Base-by-base conservation (phyloP, 1,140 invertebrate species). In the Drosophila ananassae region DNA sequence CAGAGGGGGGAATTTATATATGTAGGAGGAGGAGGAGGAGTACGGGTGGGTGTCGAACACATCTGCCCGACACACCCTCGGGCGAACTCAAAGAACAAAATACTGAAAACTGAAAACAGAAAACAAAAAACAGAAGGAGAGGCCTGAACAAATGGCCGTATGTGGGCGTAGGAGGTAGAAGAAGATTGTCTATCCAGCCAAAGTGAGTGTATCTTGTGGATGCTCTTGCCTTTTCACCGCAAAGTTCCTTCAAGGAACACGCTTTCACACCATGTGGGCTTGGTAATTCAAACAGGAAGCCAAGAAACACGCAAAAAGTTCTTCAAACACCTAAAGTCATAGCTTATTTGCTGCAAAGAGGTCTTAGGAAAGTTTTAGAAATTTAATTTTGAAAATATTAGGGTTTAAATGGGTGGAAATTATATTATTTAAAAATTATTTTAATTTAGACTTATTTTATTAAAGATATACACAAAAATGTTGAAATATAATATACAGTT, bases 1-100 rank as follows among this genome's bases (percentile, higher is more conserved):
- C 25, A 34, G 21, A 44, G 30, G 22, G 44, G 22, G 7, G 17
- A 32, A 54, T 37, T 48, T 55, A 2, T 24, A 21, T 9, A 6
- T 24, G 44, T 9, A 6, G 17, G 21, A 37, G 32, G 17, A 2
- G 41, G 2, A 7, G 6, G 66, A 47, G 73, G 57, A 57, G 47
- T 59, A 44, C 37, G 52, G 44, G 53, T 55, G 56, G 44, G 48
- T 41, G 58, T 46, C 52, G 44, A 39, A 39, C 69, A 76, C 74
- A 82, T 87, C 79, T 87, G 82, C 73, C 83, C 72, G 66, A 83
- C 79, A 87, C 82, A 87, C 82, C 82, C 82, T 76, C 79, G 39
- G 41, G 60, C 17, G 1, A 21, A 34, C 53, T 50, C 54, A 25
- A 28, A 9, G 21, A 53, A 34, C 37, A 22, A 21, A 28, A 39